Evolutionary conservation across 37 sponge, comb jelly and placozoan genomes (phyloP).

Genomic region (Cliona cf. orientalis): DNA sequence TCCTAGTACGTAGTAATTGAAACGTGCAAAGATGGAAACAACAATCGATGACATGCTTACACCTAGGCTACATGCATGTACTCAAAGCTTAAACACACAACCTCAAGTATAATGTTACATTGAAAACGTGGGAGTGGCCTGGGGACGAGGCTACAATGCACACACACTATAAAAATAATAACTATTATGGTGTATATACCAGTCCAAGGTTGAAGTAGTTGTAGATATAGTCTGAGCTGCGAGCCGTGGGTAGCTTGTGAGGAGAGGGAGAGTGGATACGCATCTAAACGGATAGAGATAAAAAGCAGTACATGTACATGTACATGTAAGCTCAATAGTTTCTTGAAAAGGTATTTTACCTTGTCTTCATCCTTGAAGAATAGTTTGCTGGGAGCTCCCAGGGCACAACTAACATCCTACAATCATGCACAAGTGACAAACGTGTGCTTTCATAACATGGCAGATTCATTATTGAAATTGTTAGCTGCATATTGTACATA

Average conservation of each 20-base stretch:
- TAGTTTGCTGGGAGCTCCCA: slow-evolving; percentile 91
- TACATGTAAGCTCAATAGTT: not conserved
- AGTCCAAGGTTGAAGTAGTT: slow-evolving; percentile 98
- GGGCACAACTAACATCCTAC: slow-evolving; percentile 75
- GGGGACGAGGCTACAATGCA: not conserved
- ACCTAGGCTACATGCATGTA: slow-evolving; percentile 13
- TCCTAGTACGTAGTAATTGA: too few relatives aligned
- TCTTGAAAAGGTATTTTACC: slow-evolving; percentile 28
- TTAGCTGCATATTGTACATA: not conserved
- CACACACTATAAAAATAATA: not conserved
- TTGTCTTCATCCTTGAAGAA: slow-evolving; percentile 98
- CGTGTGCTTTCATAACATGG: not conserved
- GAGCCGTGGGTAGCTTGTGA: slow-evolving; percentile 73
- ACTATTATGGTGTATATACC: too few relatives aligned
- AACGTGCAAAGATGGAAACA: not conserved
- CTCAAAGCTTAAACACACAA: slow-evolving; percentile 5
- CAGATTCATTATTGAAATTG: not conserved
- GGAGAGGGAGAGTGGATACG: slow-evolving; percentile 87
- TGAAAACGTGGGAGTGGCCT: not conserved
- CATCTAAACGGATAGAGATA: slow-evolving; percentile 64
- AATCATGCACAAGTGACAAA: not conserved
- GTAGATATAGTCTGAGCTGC: slow-evolving; percentile 95
- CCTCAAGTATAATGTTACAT: too few relatives aligned
- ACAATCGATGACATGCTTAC: not conserved
- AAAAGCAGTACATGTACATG: not conserved